Evolutionary conservation across 2,888 invertebrate genomes (phyloP).

Genomic region (Lepidonotus clava): DNA sequence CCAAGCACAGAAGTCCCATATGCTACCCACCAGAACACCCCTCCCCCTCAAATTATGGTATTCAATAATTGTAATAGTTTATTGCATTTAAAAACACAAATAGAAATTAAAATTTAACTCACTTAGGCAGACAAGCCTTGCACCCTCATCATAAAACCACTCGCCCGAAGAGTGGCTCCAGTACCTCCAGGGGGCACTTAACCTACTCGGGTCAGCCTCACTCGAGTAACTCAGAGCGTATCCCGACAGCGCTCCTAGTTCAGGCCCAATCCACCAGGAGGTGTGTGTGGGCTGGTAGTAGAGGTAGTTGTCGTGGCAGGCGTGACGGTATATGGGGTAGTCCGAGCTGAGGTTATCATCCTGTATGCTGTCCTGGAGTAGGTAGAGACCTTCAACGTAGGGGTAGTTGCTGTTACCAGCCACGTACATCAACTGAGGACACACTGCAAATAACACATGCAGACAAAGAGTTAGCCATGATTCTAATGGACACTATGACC

Average conservation of each 20-base stretch:
- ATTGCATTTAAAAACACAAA: no score
- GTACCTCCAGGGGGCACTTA: slow-evolving; percentile 14
- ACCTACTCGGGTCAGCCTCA: no score
- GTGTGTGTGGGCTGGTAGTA: background rate
- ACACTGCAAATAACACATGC: no score
- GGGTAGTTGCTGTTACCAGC: slow-evolving; percentile 34
- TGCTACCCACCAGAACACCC: no score
- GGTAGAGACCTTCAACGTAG: slow-evolving; percentile 15
- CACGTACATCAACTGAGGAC: slow-evolving; percentile 24
- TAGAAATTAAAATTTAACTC: no score
- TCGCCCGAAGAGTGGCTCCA: background rate
- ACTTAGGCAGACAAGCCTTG: background rate
- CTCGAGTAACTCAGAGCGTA: slow-evolving; percentile 5
- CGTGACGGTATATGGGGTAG: slow-evolving; percentile 13
- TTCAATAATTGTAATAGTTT: no score
- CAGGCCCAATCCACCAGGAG: slow-evolving; percentile 39
- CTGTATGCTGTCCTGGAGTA: no score
- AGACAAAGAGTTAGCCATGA: no score
- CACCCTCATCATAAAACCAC: slow-evolving; percentile 25
- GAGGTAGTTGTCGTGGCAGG: slow-evolving; percentile 20
- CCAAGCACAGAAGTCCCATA: no score
- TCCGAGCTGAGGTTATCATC: background rate
- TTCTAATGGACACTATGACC: no score
- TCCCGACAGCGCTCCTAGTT: background rate
- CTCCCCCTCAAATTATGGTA: no score